Evolutionary conservation across 2,113 vertebrate species (phyloP), one percentile per base, ranked within the genome.

Genomic region (Saccopteryx leptura): DNA sequence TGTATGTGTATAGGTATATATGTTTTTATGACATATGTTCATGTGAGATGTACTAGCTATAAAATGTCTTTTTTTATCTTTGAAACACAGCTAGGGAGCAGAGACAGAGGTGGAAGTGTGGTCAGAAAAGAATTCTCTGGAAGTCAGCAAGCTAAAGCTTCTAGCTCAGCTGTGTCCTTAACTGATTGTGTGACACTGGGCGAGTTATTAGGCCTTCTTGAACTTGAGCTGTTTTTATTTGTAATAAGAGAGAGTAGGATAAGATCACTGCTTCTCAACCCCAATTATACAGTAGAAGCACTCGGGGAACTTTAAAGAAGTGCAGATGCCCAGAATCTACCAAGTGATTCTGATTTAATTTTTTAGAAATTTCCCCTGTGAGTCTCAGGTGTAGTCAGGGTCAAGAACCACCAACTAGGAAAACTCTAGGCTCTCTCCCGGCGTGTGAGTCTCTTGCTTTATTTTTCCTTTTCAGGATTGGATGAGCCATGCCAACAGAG

Each of bases 31-130:
- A 3, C 46, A 21, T 11, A 1, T 91, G 7, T 0, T 1, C 58
- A 28, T 88, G 15, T 78, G 75, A 78, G 52, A n/a, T 78, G 17
- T 31, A 39, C 54, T 78, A 66, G 48, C 54, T 91, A 21, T 84
- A 75, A 90, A 90, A 76, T 66, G 26, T 24, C 28, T n/a, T 52
- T 82, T 82, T 68, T n/a, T 19, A 31, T 75, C 48, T 94, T 90
- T 82, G 76, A 94, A 95, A 68, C 52, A 92, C 31, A 58, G 10
- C n/a, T 74, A 17, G 15, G 76, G 50, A 94, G 31, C 54, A 52
- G 19, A 90, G 66, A 39, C 56, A 58, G 15, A 39, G 65, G 11
- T 21, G 46, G 31, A 6, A 54, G 4, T 31, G 6, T 50, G 23
- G 4, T 85, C n/a, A 84, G 66, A 31, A 58, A 78, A 50, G 48